Base-by-base conservation (phyloP, 2,797 vertebrate species). In the Echeneis naucrates region DNA sequence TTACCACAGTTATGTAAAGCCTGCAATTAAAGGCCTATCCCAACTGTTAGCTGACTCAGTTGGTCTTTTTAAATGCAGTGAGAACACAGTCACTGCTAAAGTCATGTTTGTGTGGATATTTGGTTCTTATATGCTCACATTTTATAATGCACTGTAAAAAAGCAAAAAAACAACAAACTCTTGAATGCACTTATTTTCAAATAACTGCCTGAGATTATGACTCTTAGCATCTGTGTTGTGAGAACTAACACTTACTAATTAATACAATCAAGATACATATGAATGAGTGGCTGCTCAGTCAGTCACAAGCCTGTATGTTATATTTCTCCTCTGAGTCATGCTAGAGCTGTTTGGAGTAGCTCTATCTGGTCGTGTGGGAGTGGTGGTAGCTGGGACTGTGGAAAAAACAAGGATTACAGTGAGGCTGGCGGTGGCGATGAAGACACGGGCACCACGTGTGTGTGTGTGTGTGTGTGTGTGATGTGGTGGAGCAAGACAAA, bases 311-410 rank as follows among this genome's bases (percentile, higher is more conserved):
- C 38, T 17, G 13, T 38, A 51, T 80, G 58, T 56, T 13, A 16
- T 68, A 32, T 78, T 76, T 80, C 75, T 64, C 30, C 63, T 73
- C 64, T 80, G 74, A 84, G 75, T 89, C 78, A 76, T 8, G 14
- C 35, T 54, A 67, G 54, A 53, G 48, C 48, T 54, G 70, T 74
- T 75, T 64, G 76, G 64, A 73, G 73, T 45, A 16, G 16, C 69
- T 63, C 62, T 68, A 67, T 72, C 69, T 72, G 57, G 68, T 72
- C 57, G 48, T 61, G 83, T 79, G 61, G 84, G 75, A 75, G 75
- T 51, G 62, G 70, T 81, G 64, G 67, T 65, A 35, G 68, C 54
- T 50, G 53, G 60, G 66, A 75, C 27, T 32, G 23, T 60, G 71
- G 51, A 72, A 74, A 78, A 75, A 42, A 54, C 64, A 69, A 11